Conservation (phyloP, 2,888 invertebrate genomes). For the Lobophora halterata region DNA sequence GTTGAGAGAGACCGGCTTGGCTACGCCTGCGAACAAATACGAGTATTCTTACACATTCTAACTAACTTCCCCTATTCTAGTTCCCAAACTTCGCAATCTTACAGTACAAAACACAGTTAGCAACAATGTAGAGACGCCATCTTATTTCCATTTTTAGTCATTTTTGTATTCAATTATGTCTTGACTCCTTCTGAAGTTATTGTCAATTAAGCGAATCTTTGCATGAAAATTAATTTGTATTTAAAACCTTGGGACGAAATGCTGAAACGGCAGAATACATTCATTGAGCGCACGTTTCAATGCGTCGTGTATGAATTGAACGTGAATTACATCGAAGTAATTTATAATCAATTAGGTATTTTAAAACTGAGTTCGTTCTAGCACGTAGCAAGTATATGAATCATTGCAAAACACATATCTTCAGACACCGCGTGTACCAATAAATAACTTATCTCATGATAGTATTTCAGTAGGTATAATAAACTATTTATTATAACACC, state of each 20-base stretch:
- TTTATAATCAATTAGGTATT: conserved; percentile 5
- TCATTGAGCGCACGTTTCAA: conserved; percentile 27
- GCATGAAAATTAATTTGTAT: conserved; percentile 39
- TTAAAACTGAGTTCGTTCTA: conserved; percentile 3
- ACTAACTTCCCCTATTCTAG: conserved; percentile 15
- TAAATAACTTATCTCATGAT: no score
- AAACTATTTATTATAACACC: no score
- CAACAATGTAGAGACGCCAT: conserved; percentile 48
- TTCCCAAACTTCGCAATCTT: conserved; percentile 38
- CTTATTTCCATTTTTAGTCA: conserved; percentile 70
- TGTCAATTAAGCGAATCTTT: conserved; percentile 38
- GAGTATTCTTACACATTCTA: conserved; percentile 22
- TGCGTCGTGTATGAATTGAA: conserved; percentile 17
- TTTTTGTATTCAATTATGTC: conserved; percentile 48
- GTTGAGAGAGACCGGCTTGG: conserved; percentile 65
- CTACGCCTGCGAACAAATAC: conserved; percentile 44
- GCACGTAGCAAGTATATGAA: not conserved
- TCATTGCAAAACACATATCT: conserved; percentile 1
- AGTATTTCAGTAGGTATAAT: no score
- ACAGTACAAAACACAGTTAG: conserved; percentile 54
- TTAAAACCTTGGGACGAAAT: conserved; percentile 37
- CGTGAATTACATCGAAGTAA: conserved; percentile 18
- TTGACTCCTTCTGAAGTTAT: conserved; percentile 33
- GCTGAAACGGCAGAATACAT: conserved; percentile 28
- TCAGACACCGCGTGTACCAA: no score